Evolutionary conservation across 2,113 vertebrate species (phyloP).

Genomic region (Strix aluco): DNA sequence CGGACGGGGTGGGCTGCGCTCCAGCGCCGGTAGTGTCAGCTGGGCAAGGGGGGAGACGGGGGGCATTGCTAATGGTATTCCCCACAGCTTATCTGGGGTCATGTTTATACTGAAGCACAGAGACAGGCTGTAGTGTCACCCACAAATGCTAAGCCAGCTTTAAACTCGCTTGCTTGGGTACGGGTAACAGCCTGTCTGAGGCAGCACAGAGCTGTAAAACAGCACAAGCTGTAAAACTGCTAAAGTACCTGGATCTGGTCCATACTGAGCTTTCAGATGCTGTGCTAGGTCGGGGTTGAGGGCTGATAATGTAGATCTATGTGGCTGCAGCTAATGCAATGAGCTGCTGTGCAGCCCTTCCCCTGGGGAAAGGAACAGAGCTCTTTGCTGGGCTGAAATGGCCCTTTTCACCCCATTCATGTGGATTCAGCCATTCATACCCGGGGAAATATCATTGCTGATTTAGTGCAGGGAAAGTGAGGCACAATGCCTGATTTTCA

Average conservation of each 20-base stretch:
- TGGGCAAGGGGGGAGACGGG: not conserved
- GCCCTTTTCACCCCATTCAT: not conserved
- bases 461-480: not conserved
- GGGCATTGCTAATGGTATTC: not conserved
- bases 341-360: not conserved
- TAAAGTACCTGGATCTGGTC: conserved; percentile 11
- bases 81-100: not conserved
- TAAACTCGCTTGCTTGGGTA: not conserved
- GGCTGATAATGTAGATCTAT: not conserved
- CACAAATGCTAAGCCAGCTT: not conserved
- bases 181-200: not conserved
- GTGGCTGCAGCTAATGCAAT: not conserved
- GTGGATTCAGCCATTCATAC: not conserved
- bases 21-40: not conserved
- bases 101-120: not conserved
- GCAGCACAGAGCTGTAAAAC: not conserved
- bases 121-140: not conserved
- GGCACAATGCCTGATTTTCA: not conserved
- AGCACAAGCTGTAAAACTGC: conserved; percentile 21
- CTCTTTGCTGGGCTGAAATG: not conserved
- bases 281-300: not conserved
- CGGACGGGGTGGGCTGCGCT: rapidly evolving
- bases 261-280: not conserved
- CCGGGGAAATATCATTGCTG: not conserved
- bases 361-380: not conserved